Evolutionary conservation across 2,797 vertebrate genomes (phyloP).

Genomic region (Centroberyx gerrardi): DNA sequence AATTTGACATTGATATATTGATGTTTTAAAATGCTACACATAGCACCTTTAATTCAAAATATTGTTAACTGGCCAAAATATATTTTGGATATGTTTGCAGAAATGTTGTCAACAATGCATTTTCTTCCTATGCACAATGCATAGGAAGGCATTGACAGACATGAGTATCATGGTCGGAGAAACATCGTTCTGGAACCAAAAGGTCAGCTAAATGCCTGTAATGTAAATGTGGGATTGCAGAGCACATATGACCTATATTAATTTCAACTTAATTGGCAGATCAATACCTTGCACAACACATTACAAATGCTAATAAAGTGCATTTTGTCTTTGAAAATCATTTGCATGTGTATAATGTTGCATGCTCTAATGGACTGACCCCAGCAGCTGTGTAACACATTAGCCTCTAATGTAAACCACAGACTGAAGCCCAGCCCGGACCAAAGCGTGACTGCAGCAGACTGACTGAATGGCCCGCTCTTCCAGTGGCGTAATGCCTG

Average conservation of each 20-base stretch:
- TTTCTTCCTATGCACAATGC: no score
- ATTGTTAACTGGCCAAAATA: no score
- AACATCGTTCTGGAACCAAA: neutral
- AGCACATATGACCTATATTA: neutral
- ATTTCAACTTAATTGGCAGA: neutral
- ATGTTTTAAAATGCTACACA: no score
- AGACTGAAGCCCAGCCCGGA: neutral
- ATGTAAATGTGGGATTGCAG: neutral
- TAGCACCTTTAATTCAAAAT: no score
- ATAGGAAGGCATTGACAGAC: no score
- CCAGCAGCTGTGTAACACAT: slow-evolving; percentile 54
- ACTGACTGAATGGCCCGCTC: slow-evolving; percentile 33
- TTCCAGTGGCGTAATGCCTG: slow-evolving; percentile 59
- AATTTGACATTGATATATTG: no score
- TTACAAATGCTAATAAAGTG: slow-evolving; percentile 52
- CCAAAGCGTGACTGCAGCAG: slow-evolving; percentile 35
- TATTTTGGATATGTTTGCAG: no score
- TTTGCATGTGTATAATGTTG: neutral
- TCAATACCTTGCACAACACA: slow-evolving; percentile 14
- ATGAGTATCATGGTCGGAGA: neutral
- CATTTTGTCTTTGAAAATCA: slow-evolving; percentile 38
- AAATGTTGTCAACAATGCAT: no score
- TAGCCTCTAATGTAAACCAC: neutral
- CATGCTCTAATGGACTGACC: slow-evolving; percentile 27
- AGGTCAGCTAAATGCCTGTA: neutral